phyloP scores from a whole-genome alignment of 1,140 invertebrate species.

The Rhopalosiphum maidis region DNA sequence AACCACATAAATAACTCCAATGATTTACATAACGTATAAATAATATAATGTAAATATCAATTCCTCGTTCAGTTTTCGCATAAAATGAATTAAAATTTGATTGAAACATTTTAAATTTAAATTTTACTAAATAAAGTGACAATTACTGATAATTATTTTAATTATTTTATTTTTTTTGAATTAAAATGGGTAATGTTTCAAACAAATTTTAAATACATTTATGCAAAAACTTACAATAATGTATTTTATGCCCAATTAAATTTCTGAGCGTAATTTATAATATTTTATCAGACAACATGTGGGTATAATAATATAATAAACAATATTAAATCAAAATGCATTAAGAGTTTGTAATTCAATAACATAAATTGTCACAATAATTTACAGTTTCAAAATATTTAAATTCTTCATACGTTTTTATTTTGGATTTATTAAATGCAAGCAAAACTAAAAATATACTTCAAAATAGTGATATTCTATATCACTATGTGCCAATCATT shows the following conservation, averaged over 20 bases:
- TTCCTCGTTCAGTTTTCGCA: too few relatives aligned
- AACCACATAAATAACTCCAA: too few relatives aligned
- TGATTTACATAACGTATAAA: background rate
- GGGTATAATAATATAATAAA: background rate
- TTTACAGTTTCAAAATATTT: background rate
- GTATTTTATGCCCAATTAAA: too few relatives aligned
- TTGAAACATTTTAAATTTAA: too few relatives aligned
- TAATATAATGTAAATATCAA: too few relatives aligned
- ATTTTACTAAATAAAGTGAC: too few relatives aligned
- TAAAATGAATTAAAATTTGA: too few relatives aligned
- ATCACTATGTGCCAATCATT: background rate
- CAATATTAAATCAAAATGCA: background rate
- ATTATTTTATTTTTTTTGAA: too few relatives aligned
- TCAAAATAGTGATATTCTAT: background rate
- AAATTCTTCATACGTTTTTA: background rate
- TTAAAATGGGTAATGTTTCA: too few relatives aligned
- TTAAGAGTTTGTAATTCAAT: background rate
- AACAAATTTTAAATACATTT: too few relatives aligned
- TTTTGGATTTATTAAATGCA: background rate
- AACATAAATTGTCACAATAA: background rate
- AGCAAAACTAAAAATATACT: fast-evolving
- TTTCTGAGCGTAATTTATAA: background rate
- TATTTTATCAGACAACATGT: background rate
- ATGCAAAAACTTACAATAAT: too few relatives aligned
- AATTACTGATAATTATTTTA: too few relatives aligned